A percentile compares a stretch with the other conserved stretches of the same genome.
phyloP scores from a whole-genome alignment of 92 coral and sea anemone species.

The Phymanthus crucifer region DNA sequence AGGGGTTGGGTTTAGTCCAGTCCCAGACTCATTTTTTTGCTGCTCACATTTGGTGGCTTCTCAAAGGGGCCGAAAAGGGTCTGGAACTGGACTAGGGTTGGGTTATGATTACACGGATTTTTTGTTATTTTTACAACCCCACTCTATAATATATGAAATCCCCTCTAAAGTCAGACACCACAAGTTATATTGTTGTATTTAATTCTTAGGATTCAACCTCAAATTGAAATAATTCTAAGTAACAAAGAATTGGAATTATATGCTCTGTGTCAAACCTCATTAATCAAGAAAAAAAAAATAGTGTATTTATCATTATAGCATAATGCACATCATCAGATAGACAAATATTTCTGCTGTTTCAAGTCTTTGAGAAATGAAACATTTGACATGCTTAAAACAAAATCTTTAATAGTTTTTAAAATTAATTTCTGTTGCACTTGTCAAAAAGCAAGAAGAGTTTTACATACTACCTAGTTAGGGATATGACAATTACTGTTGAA shows the following conservation, averaged over 20 bases:
- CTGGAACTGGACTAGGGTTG: no score
- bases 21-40: no score
- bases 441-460: neutral
- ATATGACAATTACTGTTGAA: no score
- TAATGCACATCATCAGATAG: neutral
- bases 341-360: neutral
- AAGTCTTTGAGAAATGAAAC: neutral
- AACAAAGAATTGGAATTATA: neutral
- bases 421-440: neutral
- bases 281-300: neutral
- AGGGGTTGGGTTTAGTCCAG: no score
- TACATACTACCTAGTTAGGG: neutral
- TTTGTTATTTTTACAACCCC: no score
- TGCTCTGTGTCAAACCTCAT: conserved; percentile 2
- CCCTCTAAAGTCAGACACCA: neutral
- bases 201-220: neutral
- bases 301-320: neutral
- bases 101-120: no score
- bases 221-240: neutral
- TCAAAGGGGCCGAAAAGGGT: no score
- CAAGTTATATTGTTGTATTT: neutral
- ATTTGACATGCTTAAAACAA: neutral
- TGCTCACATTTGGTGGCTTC: no score
- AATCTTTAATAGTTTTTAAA: neutral
- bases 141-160: no score